Conservation (phyloP, 2,888 invertebrate genomes). For the Calameuta idolon region DNA sequence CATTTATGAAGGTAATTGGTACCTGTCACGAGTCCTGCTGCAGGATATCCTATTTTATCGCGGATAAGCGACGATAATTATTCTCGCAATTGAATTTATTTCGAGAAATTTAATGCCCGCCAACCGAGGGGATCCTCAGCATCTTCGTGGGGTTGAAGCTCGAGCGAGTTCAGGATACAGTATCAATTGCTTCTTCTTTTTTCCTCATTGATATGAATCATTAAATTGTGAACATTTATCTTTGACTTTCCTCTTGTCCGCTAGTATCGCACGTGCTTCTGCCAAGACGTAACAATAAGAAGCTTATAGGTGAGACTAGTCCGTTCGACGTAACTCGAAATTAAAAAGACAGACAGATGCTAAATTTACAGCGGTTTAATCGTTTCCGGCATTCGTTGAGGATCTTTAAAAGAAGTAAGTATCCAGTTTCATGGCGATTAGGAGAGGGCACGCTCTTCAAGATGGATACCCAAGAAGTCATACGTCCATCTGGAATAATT, state of each 20-base stretch:
- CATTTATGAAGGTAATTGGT: conserved; percentile 62
- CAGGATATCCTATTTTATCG: conserved; percentile 56
- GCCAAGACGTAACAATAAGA: neutral
- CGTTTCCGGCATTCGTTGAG: neutral
- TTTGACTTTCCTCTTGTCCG: neutral
- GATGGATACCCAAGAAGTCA: neutral
- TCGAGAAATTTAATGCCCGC: conserved; percentile 33
- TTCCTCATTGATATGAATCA: neutral
- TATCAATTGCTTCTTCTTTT: neutral
- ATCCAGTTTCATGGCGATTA: conserved; percentile 1
- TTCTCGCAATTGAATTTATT: conserved; percentile 59
- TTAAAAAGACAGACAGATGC: neutral
- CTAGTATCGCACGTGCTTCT: neutral
- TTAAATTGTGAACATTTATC: neutral
- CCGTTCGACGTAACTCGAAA: neutral
- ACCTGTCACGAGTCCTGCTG: conserved; percentile 53
- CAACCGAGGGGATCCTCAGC: neutral
- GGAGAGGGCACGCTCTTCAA: neutral
- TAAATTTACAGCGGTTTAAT: neutral
- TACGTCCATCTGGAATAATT: conserved; percentile 25
- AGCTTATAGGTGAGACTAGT: neutral
- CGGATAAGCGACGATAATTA: conserved; percentile 57
- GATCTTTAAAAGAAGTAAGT: neutral
- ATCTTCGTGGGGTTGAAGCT: neutral
- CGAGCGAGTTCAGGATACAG: neutral